Base-by-base conservation (phyloP, 2,888 invertebrate genomes). In the Phytoseiulus persimilis region DNA sequence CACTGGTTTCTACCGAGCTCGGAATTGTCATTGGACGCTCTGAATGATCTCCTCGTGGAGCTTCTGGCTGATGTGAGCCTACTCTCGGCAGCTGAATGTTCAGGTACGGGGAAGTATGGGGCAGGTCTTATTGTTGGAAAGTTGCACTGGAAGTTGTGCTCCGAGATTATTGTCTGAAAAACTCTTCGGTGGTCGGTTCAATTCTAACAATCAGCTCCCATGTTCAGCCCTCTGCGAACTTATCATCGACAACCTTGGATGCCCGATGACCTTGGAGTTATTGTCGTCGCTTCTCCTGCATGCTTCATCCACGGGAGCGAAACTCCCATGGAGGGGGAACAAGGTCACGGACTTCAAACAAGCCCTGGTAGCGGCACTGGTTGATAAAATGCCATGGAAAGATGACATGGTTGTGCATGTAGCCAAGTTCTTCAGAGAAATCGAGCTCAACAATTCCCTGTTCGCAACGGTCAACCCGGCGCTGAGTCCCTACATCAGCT, bases 351-450 rank as follows among this genome's bases (percentile, higher is more conserved):
- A 87, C 31, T 45, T 87, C 32, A 87, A 87, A 45, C 32, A 33
- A 9, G 87, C 87, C 6, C 87, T 87, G 39, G 87, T 87, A 6
- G 28, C 32, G 6, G 87, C 87, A 32, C 32, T 87, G 23, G 87
- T 87, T 11, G 87, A 87, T 32, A 87, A 87, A 39, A 45, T 45
- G 32, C 87, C 87, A 33, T 87, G 87, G 87, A 87, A n/a, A 32
- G 87, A 87, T 33, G 87, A 87, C 33, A 39, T 87, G 6, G 87
- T 87, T 11, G 32, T 33, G 45, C 33, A 87, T 31, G 33, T 87
- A 28, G 87, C 87, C 87, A 87, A 32, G 18, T 87, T 87, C 45
- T 87, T 87, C 33, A 87, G 87, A 33, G 87, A 87, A 45, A 87
- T 87, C 87, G 87, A 87, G 18, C 87, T 45, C 11, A 87, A 28